Conservation (phyloP, 2,797 vertebrate species). For the Leucoraja ocellata region DNA sequence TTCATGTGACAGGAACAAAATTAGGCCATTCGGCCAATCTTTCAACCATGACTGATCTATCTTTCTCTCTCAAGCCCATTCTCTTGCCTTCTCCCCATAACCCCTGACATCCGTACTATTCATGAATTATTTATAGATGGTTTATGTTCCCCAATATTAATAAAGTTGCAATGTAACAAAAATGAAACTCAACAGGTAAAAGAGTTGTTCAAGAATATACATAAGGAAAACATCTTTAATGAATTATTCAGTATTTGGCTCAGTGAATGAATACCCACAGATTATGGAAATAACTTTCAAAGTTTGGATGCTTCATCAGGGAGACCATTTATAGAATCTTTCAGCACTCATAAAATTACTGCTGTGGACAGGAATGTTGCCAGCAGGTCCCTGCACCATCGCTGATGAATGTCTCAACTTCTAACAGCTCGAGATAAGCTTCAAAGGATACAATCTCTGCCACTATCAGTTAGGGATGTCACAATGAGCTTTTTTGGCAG, state of each 20-base stretch:
- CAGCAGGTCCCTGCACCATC: slow-evolving; percentile 6
- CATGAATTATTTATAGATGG: not conserved
- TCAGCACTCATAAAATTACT: slow-evolving; percentile 21
- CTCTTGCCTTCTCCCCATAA: too few relatives aligned
- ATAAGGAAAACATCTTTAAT: not conserved
- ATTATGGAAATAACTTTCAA: not conserved
- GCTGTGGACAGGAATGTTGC: slow-evolving; percentile 7
- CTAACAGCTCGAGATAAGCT: slow-evolving; percentile 34
- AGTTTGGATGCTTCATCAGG: slow-evolving; percentile 3
- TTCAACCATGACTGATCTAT: too few relatives aligned
- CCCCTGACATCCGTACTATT: too few relatives aligned
- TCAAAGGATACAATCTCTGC: slow-evolving; percentile 22
- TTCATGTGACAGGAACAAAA: too few relatives aligned
- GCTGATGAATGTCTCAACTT: slow-evolving; percentile 30
- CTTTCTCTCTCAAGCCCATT: too few relatives aligned
- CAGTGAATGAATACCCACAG: not conserved
- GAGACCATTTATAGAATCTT: slow-evolving; percentile 28
- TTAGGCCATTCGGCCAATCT: too few relatives aligned
- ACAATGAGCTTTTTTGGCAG: slow-evolving; percentile 35
- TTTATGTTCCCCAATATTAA: not conserved
- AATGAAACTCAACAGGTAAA: not conserved
- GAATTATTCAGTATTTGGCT: not conserved
- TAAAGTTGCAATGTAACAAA: not conserved
- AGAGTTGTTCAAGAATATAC: too few relatives aligned
- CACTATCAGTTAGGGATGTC: slow-evolving; percentile 36